phyloP scores from a whole-genome alignment of 2,113 vertebrate species.

The Engraulis encrasicolus region DNA sequence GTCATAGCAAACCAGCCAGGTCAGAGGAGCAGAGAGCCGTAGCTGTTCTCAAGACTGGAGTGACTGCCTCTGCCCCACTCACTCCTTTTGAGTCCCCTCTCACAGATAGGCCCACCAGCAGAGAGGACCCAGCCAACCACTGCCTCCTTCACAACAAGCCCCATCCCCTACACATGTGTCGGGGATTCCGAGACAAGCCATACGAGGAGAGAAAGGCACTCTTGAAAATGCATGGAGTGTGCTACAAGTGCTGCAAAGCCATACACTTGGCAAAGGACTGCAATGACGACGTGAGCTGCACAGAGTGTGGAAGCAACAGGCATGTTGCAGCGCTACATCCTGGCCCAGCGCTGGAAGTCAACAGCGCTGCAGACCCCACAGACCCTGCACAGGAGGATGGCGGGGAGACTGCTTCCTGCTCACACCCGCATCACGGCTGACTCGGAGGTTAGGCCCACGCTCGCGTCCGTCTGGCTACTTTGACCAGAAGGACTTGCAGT shows the following conservation, averaged over 20 bases:
- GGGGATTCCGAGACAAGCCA: slow-evolving; percentile 29
- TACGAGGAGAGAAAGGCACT: slow-evolving; percentile 32
- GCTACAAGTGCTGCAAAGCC: slow-evolving; percentile 32
- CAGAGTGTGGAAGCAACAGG: slow-evolving; percentile 29
- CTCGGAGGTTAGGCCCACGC: slow-evolving; percentile 12
- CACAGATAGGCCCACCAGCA: not conserved
- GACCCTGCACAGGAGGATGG: slow-evolving; percentile 21
- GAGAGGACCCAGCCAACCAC: slow-evolving; percentile 25
- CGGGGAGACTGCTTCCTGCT: slow-evolving; percentile 13
- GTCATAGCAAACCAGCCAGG: not conserved
- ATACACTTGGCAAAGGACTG: slow-evolving; percentile 30
- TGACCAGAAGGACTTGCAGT: slow-evolving; percentile 14
- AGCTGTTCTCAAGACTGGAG: no score
- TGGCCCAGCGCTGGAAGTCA: slow-evolving; percentile 6
- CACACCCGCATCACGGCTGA: slow-evolving; percentile 31
- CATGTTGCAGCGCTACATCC: slow-evolving; percentile 36
- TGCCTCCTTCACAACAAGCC: slow-evolving; percentile 42
- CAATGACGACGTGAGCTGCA: not conserved
- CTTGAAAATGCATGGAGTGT: slow-evolving; percentile 32
- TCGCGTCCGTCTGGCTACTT: not conserved
- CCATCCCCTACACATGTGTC: slow-evolving; percentile 36
- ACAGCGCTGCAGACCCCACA: no score
- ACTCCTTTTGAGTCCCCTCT: not conserved
- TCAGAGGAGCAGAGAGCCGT: no score
- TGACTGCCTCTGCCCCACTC: no score